Conservation (phyloP, 2,113 vertebrate genomes). For the Cyprinodon tularosa region DNA sequence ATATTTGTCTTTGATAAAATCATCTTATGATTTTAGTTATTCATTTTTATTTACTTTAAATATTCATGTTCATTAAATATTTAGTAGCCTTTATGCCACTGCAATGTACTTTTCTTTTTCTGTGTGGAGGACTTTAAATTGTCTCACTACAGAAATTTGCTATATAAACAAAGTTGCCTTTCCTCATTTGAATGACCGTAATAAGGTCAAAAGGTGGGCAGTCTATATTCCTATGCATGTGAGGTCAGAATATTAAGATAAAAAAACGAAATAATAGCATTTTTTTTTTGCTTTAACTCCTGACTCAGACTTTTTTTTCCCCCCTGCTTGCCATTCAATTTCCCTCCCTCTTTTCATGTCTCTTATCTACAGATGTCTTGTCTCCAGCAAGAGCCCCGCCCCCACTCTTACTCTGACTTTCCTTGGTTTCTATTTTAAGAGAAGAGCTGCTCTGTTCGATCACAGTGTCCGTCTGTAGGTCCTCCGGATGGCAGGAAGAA, state of each 20-base stretch:
- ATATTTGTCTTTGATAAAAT: too few species aligned
- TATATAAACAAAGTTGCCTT: too few species aligned
- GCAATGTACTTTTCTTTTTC: too few species aligned
- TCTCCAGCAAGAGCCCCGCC: conserved; percentile 7
- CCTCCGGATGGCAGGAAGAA: conserved; percentile 48
- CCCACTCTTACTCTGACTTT: conserved; percentile 22
- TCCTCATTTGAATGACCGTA: too few species aligned
- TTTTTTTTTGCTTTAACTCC: conserved; percentile 3
- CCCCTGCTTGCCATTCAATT: conserved; percentile 7
- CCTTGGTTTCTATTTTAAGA: conserved; percentile 57
- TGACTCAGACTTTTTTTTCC: conserved; percentile 1
- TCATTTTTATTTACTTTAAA: too few species aligned
- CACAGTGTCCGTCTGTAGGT: conserved; percentile 40
- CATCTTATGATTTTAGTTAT: too few species aligned
- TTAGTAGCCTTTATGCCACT: too few species aligned
- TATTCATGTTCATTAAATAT: too few species aligned
- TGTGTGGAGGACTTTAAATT: too few species aligned
- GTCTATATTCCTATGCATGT: neutral
- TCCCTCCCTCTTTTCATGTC: conserved; percentile 23
- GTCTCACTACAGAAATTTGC: too few species aligned
- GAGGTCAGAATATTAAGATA: neutral
- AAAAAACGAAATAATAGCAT: neutral
- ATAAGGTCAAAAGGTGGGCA: too few species aligned
- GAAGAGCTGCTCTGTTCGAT: conserved; percentile 35
- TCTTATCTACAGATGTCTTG: conserved; percentile 57